Base-by-base conservation (phyloP, 23 tunicate genomes). In the Halocynthia roretzi region DNA sequence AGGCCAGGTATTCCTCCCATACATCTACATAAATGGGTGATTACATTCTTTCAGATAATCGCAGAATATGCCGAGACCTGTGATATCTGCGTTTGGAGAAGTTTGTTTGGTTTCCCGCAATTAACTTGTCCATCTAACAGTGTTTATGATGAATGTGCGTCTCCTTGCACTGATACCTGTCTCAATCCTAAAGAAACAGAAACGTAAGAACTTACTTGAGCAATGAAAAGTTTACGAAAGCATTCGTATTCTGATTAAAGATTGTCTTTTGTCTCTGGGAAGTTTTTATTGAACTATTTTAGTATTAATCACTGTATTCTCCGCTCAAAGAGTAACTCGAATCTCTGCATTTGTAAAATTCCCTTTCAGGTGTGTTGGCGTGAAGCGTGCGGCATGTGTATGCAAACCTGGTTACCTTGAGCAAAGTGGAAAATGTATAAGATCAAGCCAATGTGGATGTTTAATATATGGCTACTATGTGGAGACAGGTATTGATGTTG, bases 61-160 rank as follows among this genome's bases (percentile, higher is more conserved):
- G 17, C 17, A 58, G 70, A 5, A 7, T 82, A 87, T 71, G 86
- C 83, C 6, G 67, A 53, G 18, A 75, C 54, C n/a, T 87, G 93
- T 65, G 61, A 76, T n/a, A 5, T 87, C 7, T 87, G 93, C 81
- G 77, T 76, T 60, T 87, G 93, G 93, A 70, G 93, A 62, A 68
- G 12, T 9, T 20, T 20, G 19, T 20, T 48, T 14, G 5, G 31
- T 10, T 65, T 48, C 22, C 70, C 17, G 19, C 10, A 5, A 65
- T 48, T 65, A 10, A 40, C 49, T 14, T 65, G 70, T 65, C 70
- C 70, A 65, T 48, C 70, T 10, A 11, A 65, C 19, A 65, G 70
- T 14, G 31, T 40, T 20, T 65, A 65, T 15, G n/a, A 8, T 15
- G 70, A 48, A 20, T 65, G 70, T 65, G 70, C 70, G 19, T 65